A percentile compares a stretch with the other conserved stretches of the same genome.
These are phyloP conservation scores for Ridgeia piscesae DNA, from an alignment of 1,140 invertebrate genomes.

Conservation along the genomic window DNA sequence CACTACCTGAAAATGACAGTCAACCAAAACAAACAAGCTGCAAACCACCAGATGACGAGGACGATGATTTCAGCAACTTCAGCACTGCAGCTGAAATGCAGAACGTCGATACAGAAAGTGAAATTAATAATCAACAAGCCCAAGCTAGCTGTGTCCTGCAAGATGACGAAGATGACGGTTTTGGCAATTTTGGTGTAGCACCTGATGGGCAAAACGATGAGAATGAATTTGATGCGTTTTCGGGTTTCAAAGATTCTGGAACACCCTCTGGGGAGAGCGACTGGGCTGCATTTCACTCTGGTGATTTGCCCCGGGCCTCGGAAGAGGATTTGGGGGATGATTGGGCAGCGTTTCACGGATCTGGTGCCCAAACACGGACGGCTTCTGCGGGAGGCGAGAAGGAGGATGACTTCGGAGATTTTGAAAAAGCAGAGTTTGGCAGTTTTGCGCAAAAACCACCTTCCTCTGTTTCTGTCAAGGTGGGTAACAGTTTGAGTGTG, in stretches of 20 bases:
- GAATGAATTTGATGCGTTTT: background rate
- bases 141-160: no score
- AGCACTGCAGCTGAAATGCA: background rate
- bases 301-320: background rate
- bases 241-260: background rate
- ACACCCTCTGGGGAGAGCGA: background rate
- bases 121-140: no score
- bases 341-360: background rate
- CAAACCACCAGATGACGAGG: background rate
- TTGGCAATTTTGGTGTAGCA: background rate
- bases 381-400: background rate
- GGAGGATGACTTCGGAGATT: conserved; percentile 13
- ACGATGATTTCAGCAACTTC: background rate
- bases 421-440: conserved; percentile 8
- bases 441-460: background rate
- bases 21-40: background rate
- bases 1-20: background rate
- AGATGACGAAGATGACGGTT: background rate
- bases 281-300: background rate
- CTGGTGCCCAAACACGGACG: background rate
- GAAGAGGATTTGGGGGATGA: background rate
- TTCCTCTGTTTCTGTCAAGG: background rate
- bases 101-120: background rate
- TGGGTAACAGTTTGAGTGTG: background rate
- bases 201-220: background rate